Evolutionary conservation across 2,888 invertebrate species (phyloP).

Genomic region (Chymomyza caudatula): DNA sequence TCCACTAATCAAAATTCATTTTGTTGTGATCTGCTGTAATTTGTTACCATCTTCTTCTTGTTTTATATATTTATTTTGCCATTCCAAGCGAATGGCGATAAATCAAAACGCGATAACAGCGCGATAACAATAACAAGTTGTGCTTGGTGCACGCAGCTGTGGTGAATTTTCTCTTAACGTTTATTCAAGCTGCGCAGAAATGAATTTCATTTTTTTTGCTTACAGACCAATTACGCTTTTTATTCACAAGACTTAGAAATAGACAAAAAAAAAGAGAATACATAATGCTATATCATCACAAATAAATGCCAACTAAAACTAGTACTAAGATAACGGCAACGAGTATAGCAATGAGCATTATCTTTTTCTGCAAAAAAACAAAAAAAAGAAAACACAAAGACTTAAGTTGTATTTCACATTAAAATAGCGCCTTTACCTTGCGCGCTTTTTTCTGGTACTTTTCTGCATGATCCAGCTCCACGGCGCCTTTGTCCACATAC

Average conservation of each 20-base stretch:
- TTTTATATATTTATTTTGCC: not conserved
- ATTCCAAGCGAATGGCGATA: not conserved
- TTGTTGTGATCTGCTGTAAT: not conserved
- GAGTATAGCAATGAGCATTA: constrained; percentile 69
- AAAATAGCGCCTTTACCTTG: constrained; percentile 49
- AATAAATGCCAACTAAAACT: constrained; percentile 70
- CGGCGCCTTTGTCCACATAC: constrained; percentile 75
- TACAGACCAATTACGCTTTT: no score
- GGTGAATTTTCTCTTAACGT: constrained; percentile 20
- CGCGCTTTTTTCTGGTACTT: constrained; percentile 63
- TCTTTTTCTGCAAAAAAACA: constrained; percentile 72
- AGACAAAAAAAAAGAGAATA: constrained; percentile 28
- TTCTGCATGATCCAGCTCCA: constrained; percentile 68
- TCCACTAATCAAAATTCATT: not conserved
- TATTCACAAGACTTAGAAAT: not conserved
- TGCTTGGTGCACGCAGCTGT: no score
- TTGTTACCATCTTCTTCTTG: not conserved
- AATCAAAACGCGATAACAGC: not conserved
- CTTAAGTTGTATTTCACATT: not conserved
- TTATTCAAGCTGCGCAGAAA: not conserved
- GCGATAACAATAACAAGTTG: not conserved
- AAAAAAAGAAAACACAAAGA: constrained; percentile 1
- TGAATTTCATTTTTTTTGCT: no score
- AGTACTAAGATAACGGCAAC: constrained; percentile 63
- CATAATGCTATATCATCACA: constrained; percentile 47